Conservation (phyloP, 2,888 invertebrate species). For the Nymphalis urticae region DNA sequence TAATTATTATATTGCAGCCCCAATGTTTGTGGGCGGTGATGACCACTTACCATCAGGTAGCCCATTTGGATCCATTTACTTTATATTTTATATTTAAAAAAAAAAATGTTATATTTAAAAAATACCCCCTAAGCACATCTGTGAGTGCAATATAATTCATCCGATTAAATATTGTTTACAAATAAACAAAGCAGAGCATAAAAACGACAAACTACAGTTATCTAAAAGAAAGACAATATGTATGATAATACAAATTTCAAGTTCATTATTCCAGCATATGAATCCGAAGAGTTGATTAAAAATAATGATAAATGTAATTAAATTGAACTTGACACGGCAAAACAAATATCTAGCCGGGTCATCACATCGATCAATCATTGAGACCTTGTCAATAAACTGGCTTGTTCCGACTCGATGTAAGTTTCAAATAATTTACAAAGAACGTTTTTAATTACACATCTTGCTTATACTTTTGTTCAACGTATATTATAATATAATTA, state of each 20-base stretch:
- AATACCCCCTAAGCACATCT: too few species aligned
- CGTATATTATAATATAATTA: too few species aligned
- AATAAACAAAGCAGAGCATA: background rate
- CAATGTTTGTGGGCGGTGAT: too few species aligned
- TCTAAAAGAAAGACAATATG: conserved; percentile 1
- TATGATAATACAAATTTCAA: conserved; percentile 8
- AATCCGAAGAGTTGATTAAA: conserved; percentile 43
- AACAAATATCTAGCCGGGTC: conserved; percentile 66
- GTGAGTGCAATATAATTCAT: too few species aligned
- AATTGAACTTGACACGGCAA: conserved; percentile 63
- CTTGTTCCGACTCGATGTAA: conserved; percentile 43
- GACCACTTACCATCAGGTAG: too few species aligned
- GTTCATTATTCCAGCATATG: conserved; percentile 27
- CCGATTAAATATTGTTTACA: too few species aligned
- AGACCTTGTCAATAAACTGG: conserved; percentile 54
- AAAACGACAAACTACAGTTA: conserved; percentile 11
- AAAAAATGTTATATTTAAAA: too few species aligned
- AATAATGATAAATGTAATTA: conserved; percentile 56
- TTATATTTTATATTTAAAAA: too few species aligned
- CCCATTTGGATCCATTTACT: too few species aligned
- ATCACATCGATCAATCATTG: conserved; percentile 64
- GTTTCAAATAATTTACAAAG: conserved; percentile 41
- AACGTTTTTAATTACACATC: conserved; percentile 40
- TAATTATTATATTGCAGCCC: too few species aligned
- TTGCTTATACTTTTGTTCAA: background rate